A percentile compares a stretch with the other conserved stretches of the same genome.
Conservation (phyloP, 1,140 invertebrate species). For the Tigriopus japonicus region DNA sequence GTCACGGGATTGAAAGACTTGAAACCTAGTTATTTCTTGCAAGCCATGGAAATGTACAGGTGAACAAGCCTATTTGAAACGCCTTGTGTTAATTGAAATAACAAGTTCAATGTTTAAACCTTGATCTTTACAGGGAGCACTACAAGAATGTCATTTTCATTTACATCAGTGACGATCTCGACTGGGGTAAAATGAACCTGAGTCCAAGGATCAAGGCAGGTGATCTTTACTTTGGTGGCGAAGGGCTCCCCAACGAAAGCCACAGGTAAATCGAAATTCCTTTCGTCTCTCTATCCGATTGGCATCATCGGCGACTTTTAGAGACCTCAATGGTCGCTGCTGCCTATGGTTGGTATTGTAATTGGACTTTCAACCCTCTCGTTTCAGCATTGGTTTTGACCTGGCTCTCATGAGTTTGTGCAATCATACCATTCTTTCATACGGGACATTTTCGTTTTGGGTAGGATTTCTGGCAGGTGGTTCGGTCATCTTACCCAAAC, state of each 20-base stretch:
- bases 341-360: neutral
- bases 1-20: neutral
- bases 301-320: neutral
- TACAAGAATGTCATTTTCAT: neutral
- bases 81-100: no score
- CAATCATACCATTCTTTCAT: constrained; percentile 46
- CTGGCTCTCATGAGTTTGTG: constrained; percentile 40
- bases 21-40: neutral
- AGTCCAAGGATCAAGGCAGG: neutral
- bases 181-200: neutral
- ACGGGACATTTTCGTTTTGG: constrained; percentile 47
- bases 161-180: neutral
- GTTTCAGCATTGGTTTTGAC: constrained; percentile 24
- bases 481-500: neutral
- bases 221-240: neutral
- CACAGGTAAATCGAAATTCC: no score
- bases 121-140: no score
- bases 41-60: neutral
- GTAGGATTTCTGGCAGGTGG: constrained; percentile 41
- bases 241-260: neutral
- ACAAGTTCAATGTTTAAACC: no score
- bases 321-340: neutral
- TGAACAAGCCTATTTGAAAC: neutral
- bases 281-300: neutral
- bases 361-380: neutral